Evolutionary conservation across 1,140 invertebrate genomes (phyloP).

Genomic region (Calliphora vicina): DNA sequence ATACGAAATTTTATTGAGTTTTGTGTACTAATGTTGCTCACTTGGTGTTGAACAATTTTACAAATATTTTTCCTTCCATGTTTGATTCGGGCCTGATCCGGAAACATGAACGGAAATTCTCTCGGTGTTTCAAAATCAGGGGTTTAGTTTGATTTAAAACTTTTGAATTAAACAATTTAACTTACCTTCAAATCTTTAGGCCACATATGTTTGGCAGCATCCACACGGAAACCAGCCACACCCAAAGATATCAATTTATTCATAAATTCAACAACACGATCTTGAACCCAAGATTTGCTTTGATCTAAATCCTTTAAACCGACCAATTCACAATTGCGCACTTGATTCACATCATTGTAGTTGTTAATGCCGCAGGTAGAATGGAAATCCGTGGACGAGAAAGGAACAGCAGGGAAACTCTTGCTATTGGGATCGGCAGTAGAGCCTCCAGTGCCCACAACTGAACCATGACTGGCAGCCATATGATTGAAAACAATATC

Average conservation of each 20-base stretch:
- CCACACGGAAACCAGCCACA: conserved; percentile 79
- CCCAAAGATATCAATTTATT: conserved; percentile 75
- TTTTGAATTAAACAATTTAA: neutral
- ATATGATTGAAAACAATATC: conserved; percentile 86
- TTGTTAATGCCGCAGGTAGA: conserved; percentile 66
- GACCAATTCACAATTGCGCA: conserved; percentile 76
- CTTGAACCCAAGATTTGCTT: conserved; percentile 69
- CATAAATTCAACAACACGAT: conserved; percentile 72
- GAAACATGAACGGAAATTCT: too few species aligned
- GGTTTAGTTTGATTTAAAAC: too few species aligned
- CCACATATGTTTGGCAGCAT: conserved; percentile 83
- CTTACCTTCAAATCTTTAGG: conserved; percentile 68
- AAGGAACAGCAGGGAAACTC: conserved; percentile 71
- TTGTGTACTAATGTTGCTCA: too few species aligned
- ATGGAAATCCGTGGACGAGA: conserved; percentile 67
- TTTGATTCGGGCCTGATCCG: too few species aligned
- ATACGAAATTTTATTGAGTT: neutral
- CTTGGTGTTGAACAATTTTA: too few species aligned
- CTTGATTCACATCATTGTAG: conserved; percentile 69
- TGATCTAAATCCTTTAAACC: conserved; percentile 78
- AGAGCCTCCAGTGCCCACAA: conserved; percentile 68
- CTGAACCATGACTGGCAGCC: conserved; percentile 65
- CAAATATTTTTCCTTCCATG: too few species aligned
- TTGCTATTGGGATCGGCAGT: conserved; percentile 64
- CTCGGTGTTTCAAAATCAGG: too few species aligned